phyloP scores from a whole-genome alignment of 2,113 vertebrate species.

The Laticauda colubrina region DNA sequence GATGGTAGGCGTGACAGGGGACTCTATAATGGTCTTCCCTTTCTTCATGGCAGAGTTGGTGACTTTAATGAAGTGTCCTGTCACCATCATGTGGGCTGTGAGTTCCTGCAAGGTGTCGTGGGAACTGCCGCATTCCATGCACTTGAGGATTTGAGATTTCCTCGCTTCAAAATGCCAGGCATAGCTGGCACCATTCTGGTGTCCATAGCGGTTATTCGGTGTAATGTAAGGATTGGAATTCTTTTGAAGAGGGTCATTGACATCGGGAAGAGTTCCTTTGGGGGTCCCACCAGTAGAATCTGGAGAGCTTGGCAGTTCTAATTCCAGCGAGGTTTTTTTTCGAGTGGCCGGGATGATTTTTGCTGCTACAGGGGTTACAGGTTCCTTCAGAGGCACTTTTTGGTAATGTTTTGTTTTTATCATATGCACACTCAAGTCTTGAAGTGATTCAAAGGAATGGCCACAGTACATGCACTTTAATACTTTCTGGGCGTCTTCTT shows the following conservation, averaged over 20 bases:
- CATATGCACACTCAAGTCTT: constrained; percentile 98
- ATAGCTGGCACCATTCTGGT: constrained; percentile 98
- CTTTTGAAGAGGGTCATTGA: constrained; percentile 85
- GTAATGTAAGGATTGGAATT: constrained; percentile 93
- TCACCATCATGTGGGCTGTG: constrained; percentile 99
- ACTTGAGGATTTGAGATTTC: constrained; percentile 98
- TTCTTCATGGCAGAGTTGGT: constrained; percentile 98
- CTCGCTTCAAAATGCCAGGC: constrained; percentile 98
- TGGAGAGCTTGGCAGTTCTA: constrained; percentile 93
- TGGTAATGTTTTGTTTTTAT: constrained; percentile 99
- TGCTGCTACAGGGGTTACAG: constrained; percentile 92
- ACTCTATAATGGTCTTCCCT: constrained; percentile 92
- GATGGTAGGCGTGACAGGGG: constrained; percentile 72
- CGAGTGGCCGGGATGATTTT: constrained; percentile 91
- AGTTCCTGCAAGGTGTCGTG: constrained; percentile 96
- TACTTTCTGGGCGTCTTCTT: constrained; percentile 98
- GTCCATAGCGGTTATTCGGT: constrained; percentile 94
- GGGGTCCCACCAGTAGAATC: constrained; percentile 91
- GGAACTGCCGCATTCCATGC: constrained; percentile 98
- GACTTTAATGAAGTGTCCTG: constrained; percentile 98
- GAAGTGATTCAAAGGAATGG: constrained; percentile 98
- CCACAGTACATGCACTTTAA: constrained; percentile 99
- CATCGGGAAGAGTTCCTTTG: constrained; percentile 79
- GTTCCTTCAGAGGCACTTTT: constrained; percentile 99
- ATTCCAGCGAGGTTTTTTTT: constrained; percentile 88